These are phyloP conservation scores for Thripadectes ignobilis DNA, from an alignment of 2,797 vertebrate species.

Conservation along the genomic window DNA sequence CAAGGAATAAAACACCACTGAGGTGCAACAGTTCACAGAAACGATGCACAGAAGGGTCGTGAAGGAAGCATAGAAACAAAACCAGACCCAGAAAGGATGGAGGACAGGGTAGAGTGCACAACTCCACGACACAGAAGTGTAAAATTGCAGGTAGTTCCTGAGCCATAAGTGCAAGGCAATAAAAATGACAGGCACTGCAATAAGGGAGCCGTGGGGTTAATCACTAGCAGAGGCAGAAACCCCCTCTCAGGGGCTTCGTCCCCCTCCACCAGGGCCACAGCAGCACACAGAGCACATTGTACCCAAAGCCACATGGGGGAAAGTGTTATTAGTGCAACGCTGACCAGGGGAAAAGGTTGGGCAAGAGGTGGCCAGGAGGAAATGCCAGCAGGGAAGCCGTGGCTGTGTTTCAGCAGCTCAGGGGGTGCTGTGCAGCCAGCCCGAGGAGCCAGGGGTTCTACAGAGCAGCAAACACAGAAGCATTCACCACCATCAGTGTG, in stretches of 20 bases:
- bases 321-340: neutral
- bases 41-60: too few species aligned
- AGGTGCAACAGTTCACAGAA: neutral
- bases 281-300: constrained; percentile 20
- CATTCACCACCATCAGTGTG: neutral
- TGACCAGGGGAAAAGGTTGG: constrained; percentile 7
- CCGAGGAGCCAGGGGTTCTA: neutral
- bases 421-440: neutral
- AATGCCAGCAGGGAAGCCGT: neutral
- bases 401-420: neutral
- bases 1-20: neutral
- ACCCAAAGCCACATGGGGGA: neutral
- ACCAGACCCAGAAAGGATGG: fast-evolving
- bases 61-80: neutral
- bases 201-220: neutral
- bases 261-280: neutral
- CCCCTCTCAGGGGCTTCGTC: neutral
- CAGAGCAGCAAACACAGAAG: neutral
- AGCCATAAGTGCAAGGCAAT: neutral
- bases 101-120: neutral
- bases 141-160: neutral
- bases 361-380: neutral
- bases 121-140: fast-evolving
- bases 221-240: neutral
- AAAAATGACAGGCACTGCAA: neutral